Evolutionary conservation across 2,113 vertebrate genomes (phyloP), one percentile per base, ranked within the genome.

Genomic region (Synchiropus splendidus): DNA sequence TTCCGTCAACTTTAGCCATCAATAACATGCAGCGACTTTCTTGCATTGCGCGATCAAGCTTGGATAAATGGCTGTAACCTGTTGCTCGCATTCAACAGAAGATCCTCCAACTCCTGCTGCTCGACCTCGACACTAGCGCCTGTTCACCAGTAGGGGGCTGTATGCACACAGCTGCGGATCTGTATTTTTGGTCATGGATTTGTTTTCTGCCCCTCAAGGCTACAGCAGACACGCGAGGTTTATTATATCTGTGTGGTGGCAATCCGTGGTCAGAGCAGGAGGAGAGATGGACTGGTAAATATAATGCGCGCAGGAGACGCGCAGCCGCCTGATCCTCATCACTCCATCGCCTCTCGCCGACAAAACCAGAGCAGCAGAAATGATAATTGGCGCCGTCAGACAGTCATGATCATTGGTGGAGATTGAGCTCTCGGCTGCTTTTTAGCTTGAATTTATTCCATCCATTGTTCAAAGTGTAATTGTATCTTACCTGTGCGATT

Each of bases 101-200:
- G 33, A 70, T 62, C 64, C 50, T 61, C 34, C 47, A 62, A 61
- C 21, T 27, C 53, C 48, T 55, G 68, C 48, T 56, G 42, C 58
- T 27, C 16, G 13, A 18, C 18, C 45, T 55, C 58, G 57, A 57
- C 51, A 45, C 61, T 51, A 40, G 52, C 38, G 42, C 48, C 2
- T 52, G 36, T 64, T 64, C 56, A 58, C 80, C 83, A 85, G 79
- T 57, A 86, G 84, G 80, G 79, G 84, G 80, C 84, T 83, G 67
- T 79, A 62, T 76, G 56, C 43, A 50, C 78, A 58, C 69, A 65
- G 69, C 31, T 48, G 60, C 48, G 52, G 48, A 52, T 44, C 35
- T 15, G 21, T 27, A 42, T 39, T 18, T 31, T 59, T 49, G 61
- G 16, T 36, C 50, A 46, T 47, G 39, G 47, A 42, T 73, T 63